These are phyloP conservation scores for Crambe crambe DNA, from an alignment of 37 sponge, comb jelly and placozoan species.

Conservation along the genomic window DNA sequence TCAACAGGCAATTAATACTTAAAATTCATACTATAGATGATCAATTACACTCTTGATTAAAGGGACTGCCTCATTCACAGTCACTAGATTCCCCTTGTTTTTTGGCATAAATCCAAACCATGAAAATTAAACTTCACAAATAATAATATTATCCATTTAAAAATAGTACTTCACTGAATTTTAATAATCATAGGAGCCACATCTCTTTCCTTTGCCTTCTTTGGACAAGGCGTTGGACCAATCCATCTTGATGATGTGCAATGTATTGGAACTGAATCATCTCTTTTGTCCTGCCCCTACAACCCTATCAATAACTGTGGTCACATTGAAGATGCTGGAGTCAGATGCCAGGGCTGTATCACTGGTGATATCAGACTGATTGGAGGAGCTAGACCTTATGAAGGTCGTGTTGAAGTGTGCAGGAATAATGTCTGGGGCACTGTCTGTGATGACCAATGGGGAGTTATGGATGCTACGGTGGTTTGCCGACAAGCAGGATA, in stretches of 20 bases:
- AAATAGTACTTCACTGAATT: too few species aligned
- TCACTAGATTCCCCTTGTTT: too few species aligned
- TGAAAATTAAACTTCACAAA: too few species aligned
- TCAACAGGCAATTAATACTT: neutral
- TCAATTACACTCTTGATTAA: too few species aligned
- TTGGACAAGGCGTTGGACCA: neutral
- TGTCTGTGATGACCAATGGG: conserved; percentile 15
- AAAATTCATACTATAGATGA: neutral
- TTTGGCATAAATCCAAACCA: too few species aligned
- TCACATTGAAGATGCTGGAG: conserved; percentile 2
- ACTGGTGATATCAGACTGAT: conserved; percentile 8
- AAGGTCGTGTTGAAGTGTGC: conserved; percentile 14
- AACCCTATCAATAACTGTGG: neutral
- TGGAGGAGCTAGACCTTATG: neutral
- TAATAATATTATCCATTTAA: too few species aligned
- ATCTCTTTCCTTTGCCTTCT: neutral
- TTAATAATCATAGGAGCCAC: neutral
- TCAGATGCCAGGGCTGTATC: neutral
- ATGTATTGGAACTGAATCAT: neutral
- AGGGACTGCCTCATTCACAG: too few species aligned
- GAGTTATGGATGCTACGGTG: neutral
- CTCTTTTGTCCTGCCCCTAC: neutral
- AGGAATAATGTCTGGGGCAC: conserved; percentile 1
- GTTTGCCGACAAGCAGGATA: conserved; percentile 5
- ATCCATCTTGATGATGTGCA: neutral